phyloP scores from a whole-genome alignment of 2,797 vertebrate genomes.

The Halcyon chelicuti region DNA sequence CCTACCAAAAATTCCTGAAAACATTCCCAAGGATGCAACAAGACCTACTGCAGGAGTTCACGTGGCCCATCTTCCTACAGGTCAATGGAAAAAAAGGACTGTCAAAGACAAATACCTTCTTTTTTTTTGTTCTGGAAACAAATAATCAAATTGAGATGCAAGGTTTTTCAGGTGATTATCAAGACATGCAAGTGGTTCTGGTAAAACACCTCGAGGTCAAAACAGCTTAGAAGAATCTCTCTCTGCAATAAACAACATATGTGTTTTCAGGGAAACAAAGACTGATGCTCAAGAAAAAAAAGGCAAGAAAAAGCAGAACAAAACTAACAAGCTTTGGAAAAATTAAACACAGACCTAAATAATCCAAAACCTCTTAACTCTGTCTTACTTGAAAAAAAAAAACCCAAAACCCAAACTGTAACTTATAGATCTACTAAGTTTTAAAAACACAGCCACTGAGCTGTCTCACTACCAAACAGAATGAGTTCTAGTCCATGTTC shows the following conservation, averaged over 20 bases:
- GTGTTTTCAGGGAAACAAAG: not conserved
- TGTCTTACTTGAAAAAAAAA: not conserved
- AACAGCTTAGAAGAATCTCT: not conserved
- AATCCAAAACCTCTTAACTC: not conserved
- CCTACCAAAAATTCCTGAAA: not conserved
- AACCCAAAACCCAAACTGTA: not conserved
- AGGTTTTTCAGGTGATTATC: not conserved
- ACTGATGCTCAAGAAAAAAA: no score
- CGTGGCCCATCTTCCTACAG: not conserved
- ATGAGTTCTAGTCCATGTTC: not conserved
- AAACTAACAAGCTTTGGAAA: not conserved
- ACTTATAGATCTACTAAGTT: not conserved
- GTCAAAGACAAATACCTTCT: not conserved
- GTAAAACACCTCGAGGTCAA: not conserved
- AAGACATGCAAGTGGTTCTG: not conserved
- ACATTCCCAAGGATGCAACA: not conserved
- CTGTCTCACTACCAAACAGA: not conserved
- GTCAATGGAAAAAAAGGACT: not conserved
- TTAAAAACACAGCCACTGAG: not conserved
- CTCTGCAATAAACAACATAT: not conserved
- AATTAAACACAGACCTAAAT: not conserved
- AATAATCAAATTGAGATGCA: not conserved
- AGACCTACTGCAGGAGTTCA: not conserved
- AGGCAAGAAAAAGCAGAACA: not conserved
- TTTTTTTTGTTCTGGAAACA: not conserved